These are phyloP conservation scores for Micromys minutus DNA, from an alignment of 2,113 vertebrate species.

Conservation along the genomic window DNA sequence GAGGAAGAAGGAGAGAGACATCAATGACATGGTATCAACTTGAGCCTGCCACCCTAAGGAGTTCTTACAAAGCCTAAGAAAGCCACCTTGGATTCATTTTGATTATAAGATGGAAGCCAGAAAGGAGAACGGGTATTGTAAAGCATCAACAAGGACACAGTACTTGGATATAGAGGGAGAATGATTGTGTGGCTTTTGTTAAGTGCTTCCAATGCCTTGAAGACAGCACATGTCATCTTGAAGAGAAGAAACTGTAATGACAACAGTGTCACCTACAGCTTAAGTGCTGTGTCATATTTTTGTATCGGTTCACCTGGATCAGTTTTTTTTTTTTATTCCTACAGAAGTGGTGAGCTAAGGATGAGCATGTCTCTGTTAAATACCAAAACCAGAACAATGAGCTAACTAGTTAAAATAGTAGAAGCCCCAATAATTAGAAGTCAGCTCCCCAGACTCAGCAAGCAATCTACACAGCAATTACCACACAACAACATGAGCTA, in stretches of 20 bases:
- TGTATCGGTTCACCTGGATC: neutral
- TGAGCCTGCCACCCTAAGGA: neutral
- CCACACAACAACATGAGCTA: neutral
- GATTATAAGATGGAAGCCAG: neutral
- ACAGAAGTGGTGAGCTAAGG: neutral
- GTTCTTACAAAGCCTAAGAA: neutral
- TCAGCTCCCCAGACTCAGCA: neutral
- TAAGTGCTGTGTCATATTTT: neutral
- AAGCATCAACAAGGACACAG: neutral
- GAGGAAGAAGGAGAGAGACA: neutral
- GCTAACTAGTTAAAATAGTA: neutral
- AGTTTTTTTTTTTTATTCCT: neutral
- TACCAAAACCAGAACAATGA: neutral
- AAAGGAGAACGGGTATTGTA: neutral
- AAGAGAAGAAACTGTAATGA: conserved; percentile 22
- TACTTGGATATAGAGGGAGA: neutral
- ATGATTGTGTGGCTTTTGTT: conserved; percentile 24
- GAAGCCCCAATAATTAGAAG: neutral
- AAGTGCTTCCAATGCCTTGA: neutral
- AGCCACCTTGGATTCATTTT: neutral
- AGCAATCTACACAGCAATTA: neutral
- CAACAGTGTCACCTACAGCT: neutral
- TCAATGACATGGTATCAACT: neutral
- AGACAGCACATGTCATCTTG: neutral
- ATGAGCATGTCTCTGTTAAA: neutral